Conservation (phyloP, 2,888 invertebrate genomes). For the Dynastes grantii region DNA sequence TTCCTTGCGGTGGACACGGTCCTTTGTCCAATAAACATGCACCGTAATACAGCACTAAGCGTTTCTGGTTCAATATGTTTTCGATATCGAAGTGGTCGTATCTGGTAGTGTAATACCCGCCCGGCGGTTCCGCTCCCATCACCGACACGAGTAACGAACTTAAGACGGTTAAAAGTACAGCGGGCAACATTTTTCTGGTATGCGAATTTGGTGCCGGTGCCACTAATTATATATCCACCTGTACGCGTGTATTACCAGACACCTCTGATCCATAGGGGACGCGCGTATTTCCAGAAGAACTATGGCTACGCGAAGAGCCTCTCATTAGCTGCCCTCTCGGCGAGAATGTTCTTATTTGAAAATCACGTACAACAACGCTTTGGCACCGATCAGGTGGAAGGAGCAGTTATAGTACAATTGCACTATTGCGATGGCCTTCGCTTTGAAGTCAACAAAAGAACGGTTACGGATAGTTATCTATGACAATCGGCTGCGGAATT, state of each 20-base stretch:
- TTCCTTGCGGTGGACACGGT: slow-evolving; percentile 82
- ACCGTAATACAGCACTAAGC: slow-evolving; percentile 81
- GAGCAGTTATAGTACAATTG: slow-evolving; percentile 2
- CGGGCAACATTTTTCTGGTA: slow-evolving; percentile 7
- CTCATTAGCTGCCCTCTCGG: slow-evolving; percentile 30
- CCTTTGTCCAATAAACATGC: slow-evolving; percentile 79
- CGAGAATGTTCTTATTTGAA: slow-evolving; percentile 11
- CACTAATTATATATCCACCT: slow-evolving; percentile 27
- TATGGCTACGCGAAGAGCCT: not conserved
- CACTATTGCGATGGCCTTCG: slow-evolving; percentile 19
- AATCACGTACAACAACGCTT: not conserved
- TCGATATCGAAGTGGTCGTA: slow-evolving; percentile 83
- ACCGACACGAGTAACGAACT: not conserved
- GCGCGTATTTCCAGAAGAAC: not conserved
- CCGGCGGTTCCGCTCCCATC: slow-evolving; percentile 56
- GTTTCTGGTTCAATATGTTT: slow-evolving; percentile 78
- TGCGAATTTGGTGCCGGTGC: not conserved
- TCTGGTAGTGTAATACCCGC: slow-evolving; percentile 71
- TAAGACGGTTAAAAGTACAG: not conserved
- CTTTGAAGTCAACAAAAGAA: slow-evolving; percentile 25
- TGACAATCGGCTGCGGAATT: not conserved
- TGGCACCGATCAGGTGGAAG: slow-evolving; percentile 6
- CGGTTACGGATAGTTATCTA: not conserved
- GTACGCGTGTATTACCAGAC: not conserved
- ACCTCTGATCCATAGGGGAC: not conserved